These are phyloP conservation scores for Xenopus laevis DNA, from an alignment of 2,113 vertebrate genomes.

Conservation along the genomic window DNA sequence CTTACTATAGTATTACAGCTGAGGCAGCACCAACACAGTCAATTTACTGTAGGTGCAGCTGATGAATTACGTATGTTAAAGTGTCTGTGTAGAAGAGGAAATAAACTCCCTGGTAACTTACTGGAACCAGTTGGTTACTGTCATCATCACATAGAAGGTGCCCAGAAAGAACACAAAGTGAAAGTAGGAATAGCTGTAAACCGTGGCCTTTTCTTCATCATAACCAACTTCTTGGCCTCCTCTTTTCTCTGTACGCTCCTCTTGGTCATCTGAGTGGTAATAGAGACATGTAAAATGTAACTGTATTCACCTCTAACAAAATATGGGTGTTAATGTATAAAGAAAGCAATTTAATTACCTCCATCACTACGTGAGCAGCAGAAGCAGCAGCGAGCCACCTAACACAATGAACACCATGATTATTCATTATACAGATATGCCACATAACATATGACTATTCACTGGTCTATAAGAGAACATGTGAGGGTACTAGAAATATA, in stretches of 20 bases:
- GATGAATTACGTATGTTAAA: too few relatives aligned
- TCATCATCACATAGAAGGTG: slow-evolving; percentile 98
- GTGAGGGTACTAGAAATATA: background rate
- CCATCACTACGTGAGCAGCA: slow-evolving; percentile 76
- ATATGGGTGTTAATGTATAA: background rate
- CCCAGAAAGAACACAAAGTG: slow-evolving; percentile 93
- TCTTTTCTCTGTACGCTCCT: slow-evolving; percentile 59
- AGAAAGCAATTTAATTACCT: slow-evolving; percentile 61
- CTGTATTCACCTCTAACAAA: background rate
- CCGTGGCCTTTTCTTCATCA: slow-evolving; percentile 79
- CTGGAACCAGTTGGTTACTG: slow-evolving; percentile 96
- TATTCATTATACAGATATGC: background rate
- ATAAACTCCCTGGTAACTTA: slow-evolving; percentile 62
- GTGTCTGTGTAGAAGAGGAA: too few relatives aligned
- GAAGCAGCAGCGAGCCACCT: slow-evolving; percentile 95
- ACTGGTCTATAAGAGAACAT: background rate
- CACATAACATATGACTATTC: background rate
- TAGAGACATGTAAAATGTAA: slow-evolving; percentile 6
- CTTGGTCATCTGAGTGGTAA: slow-evolving; percentile 62
- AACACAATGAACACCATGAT: slow-evolving; percentile 6
- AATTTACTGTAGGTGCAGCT: too few relatives aligned
- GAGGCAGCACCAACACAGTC: too few relatives aligned
- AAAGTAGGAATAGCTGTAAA: slow-evolving; percentile 89
- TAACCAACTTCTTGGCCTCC: slow-evolving; percentile 80
- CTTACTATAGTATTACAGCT: too few relatives aligned